phyloP scores from a whole-genome alignment of 2,888 invertebrate genomes.

The Mesorhabditis spiculigera region DNA sequence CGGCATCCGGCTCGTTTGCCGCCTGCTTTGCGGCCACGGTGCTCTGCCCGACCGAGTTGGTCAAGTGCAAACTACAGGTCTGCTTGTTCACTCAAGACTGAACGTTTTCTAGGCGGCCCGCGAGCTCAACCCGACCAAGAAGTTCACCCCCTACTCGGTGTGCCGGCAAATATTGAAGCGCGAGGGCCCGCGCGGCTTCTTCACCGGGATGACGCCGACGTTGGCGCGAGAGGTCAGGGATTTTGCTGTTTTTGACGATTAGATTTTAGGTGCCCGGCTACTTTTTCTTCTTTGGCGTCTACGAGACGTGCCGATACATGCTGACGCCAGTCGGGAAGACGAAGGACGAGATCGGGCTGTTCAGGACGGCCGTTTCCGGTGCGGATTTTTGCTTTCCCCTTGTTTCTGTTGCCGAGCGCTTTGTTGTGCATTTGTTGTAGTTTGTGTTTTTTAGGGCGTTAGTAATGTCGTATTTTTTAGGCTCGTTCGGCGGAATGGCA shows the following conservation, averaged over 20 bases:
- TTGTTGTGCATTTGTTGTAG: too few species aligned
- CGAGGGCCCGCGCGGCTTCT: slow-evolving; percentile 68
- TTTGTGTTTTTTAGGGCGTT: background rate
- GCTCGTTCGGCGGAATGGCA: slow-evolving; percentile 75
- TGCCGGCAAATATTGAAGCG: slow-evolving; percentile 73
- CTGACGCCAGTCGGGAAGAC: slow-evolving; percentile 65
- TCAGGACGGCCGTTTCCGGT: slow-evolving; percentile 25
- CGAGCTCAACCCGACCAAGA: slow-evolving; percentile 24
- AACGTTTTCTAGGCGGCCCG: slow-evolving; percentile 23
- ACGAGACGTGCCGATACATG: slow-evolving; percentile 73
- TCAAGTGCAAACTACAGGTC: slow-evolving; percentile 94
- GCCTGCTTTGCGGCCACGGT: slow-evolving; percentile 94
- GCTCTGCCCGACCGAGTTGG: slow-evolving; percentile 91
- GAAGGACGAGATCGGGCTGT: slow-evolving; percentile 65
- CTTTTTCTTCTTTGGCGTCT: slow-evolving; percentile 97
- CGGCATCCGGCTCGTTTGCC: slow-evolving; percentile 79
- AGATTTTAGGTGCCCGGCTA: slow-evolving; percentile 80
- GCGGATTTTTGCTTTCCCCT: too few species aligned
- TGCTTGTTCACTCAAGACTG: slow-evolving; percentile 41
- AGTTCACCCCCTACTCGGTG: slow-evolving; percentile 44
- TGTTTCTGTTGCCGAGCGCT: too few species aligned
- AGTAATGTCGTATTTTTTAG: background rate
- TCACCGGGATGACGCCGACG: slow-evolving; percentile 53
- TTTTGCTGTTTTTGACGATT: background rate
- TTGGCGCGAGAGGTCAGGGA: slow-evolving; percentile 30